Conservation (phyloP, 2,888 invertebrate genomes). For the Elmis aenea region DNA sequence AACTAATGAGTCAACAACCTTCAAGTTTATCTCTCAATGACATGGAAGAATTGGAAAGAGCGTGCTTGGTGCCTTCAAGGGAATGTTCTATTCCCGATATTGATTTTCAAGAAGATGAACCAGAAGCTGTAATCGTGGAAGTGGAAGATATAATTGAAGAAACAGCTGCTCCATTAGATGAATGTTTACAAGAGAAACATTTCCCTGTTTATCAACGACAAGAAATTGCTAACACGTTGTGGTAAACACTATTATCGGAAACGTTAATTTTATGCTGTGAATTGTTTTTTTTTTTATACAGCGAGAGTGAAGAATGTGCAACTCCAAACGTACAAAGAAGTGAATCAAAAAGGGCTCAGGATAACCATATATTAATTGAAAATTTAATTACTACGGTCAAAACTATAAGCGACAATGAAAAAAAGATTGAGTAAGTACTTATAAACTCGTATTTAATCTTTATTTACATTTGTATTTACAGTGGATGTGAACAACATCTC, state of each 20-base stretch:
- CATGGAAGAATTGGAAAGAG: conserved; percentile 60
- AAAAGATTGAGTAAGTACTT: conserved; percentile 34
- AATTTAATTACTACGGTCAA: conserved; percentile 47
- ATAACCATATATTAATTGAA: conserved; percentile 49
- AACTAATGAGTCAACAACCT: conserved; percentile 58
- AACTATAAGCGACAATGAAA: conserved; percentile 46
- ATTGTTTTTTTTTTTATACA: conserved; percentile 3
- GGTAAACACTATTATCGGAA: conserved; percentile 40
- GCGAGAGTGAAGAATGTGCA: neutral
- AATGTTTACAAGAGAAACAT: conserved; percentile 65
- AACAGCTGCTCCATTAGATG: conserved; percentile 68
- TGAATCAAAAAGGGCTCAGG: conserved; percentile 42
- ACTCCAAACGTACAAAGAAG: conserved; percentile 39
- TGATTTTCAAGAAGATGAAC: no score
- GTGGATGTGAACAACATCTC: no score
- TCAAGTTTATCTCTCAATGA: conserved; percentile 73
- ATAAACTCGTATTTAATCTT: no score
- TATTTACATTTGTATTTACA: no score
- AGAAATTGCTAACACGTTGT: conserved; percentile 57
- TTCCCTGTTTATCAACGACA: conserved; percentile 66
- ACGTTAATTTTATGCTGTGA: neutral
- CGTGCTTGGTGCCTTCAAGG: conserved; percentile 33
- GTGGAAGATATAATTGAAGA: conserved; percentile 77
- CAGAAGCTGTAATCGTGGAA: conserved; percentile 74
- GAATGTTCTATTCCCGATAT: conserved; percentile 34